These are phyloP conservation scores for Chouioia cunea DNA, from an alignment of 2,888 invertebrate genomes.

Conservation along the genomic window DNA sequence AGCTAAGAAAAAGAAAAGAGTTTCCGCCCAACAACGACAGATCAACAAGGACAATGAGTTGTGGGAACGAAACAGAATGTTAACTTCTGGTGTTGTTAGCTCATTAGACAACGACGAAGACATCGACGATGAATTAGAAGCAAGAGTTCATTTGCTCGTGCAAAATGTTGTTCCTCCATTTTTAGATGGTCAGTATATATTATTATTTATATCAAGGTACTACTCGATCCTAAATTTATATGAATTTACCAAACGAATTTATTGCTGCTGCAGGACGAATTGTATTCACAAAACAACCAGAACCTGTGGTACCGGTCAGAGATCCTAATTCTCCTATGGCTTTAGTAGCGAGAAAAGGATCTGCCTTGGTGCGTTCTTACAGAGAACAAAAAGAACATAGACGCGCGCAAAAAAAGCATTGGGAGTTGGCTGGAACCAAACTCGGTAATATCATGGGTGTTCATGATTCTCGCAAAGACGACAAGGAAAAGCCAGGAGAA, in stretches of 20 bases:
- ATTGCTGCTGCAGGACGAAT: slow-evolving; percentile 74
- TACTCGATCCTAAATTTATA: too few species aligned
- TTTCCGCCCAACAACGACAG: slow-evolving; percentile 96
- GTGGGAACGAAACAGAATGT: slow-evolving; percentile 98
- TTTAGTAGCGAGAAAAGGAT: slow-evolving; percentile 93
- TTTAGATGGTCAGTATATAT: slow-evolving; percentile 80
- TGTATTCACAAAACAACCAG: slow-evolving; percentile 98
- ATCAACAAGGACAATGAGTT: slow-evolving; percentile 98
- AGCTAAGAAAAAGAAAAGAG: slow-evolving; percentile 88
- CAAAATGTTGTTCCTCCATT: slow-evolving; percentile 99
- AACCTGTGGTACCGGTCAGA: slow-evolving; percentile 96
- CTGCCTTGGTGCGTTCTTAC: slow-evolving; percentile 87
- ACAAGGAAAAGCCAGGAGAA: slow-evolving; percentile 73
- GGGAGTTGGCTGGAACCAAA: slow-evolving; percentile 97
- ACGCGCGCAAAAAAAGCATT: slow-evolving; percentile 98
- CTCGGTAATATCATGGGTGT: slow-evolving; percentile 98
- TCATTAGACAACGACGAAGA: slow-evolving; percentile 91
- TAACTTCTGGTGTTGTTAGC: slow-evolving; percentile 94
- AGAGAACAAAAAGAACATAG: slow-evolving; percentile 97
- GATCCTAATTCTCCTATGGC: slow-evolving; percentile 99
- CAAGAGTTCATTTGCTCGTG: slow-evolving; percentile 94
- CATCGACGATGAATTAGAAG: slow-evolving; percentile 95
- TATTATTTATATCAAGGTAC: neutral
- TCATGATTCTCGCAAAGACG: slow-evolving; percentile 72
- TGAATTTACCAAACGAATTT: slow-evolving; percentile 4